A percentile compares a stretch with the other conserved stretches of the same genome.
Conservation (phyloP, 2,797 vertebrate species). For the Labroides dimidiatus region DNA sequence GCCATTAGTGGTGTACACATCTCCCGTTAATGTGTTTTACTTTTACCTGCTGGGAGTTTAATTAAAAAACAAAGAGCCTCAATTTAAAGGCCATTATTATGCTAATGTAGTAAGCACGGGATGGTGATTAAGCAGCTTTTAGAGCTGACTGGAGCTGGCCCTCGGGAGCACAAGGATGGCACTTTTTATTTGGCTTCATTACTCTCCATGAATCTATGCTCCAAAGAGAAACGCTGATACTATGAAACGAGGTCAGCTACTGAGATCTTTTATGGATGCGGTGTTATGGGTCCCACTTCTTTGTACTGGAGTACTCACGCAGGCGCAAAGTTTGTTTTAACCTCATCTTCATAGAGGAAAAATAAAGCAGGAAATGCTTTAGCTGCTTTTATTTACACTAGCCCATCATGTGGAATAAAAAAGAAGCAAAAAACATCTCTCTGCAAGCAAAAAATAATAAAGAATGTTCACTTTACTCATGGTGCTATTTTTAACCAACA, state of each 20-base stretch:
- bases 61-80: constrained; percentile 99
- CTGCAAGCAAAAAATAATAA: constrained; percentile 73
- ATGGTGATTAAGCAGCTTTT: constrained; percentile 99
- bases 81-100: constrained; percentile 99
- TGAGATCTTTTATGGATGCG: constrained; percentile 70
- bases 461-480: constrained; percentile 24
- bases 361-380: constrained; percentile 1
- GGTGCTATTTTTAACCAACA: constrained; percentile 57
- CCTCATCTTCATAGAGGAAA: not conserved
- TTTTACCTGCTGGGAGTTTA: constrained; percentile 99
- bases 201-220: constrained; percentile 95
- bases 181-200: constrained; percentile 96
- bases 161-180: constrained; percentile 89
- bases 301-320: constrained; percentile 14
- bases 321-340: constrained; percentile 31
- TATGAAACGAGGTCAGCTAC: constrained; percentile 77
- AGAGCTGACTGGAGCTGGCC: constrained; percentile 92
- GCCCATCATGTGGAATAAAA: not conserved
- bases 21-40: constrained; percentile 99
- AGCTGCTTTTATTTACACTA: constrained; percentile 21
- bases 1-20: constrained; percentile 88
- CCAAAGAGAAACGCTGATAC: constrained; percentile 90
- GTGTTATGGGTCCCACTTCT: constrained; percentile 56
- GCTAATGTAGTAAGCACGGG: constrained; percentile 97
- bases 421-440: constrained; percentile 18